A percentile compares a stretch with the other conserved stretches of the same genome.
These are phyloP conservation scores for Eidolon dupreanum DNA, from an alignment of 2,797 vertebrate species.

Conservation along the genomic window DNA sequence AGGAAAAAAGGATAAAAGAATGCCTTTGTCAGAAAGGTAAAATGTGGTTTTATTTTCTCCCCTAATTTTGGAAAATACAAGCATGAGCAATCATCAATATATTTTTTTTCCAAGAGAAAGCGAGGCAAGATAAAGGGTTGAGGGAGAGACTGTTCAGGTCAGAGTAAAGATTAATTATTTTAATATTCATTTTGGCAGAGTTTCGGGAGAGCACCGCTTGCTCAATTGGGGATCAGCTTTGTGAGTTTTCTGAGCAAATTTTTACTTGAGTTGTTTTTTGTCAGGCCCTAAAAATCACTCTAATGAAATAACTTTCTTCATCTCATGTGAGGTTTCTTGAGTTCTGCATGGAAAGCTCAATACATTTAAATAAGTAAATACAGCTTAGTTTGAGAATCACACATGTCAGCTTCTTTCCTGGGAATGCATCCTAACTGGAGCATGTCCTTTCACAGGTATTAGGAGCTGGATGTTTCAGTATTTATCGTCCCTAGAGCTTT, in stretches of 20 bases:
- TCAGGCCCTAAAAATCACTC: neutral
- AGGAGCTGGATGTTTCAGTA: neutral
- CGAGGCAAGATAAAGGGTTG: neutral
- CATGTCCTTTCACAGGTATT: neutral
- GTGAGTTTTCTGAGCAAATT: neutral
- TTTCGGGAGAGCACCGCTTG: constrained; percentile 19
- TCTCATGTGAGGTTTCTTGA: neutral
- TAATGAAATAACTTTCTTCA: neutral
- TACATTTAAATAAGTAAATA: neutral
- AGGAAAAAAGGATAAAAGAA: constrained; percentile 63
- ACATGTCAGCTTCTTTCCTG: neutral
- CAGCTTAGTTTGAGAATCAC: neutral
- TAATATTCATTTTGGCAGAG: neutral
- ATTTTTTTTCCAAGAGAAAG: constrained; percentile 64
- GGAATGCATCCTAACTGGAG: neutral
- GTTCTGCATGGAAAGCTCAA: neutral
- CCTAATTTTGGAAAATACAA: neutral
- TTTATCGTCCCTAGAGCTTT: neutral
- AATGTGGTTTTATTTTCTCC: neutral
- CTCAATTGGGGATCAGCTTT: neutral
- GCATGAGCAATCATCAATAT: constrained; percentile 54
- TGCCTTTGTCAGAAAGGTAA: neutral
- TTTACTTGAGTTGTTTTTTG: neutral
- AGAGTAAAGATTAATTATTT: constrained; percentile 53
- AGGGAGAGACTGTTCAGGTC: constrained; percentile 61